Conservation (phyloP, 1,140 invertebrate genomes). For the Eueides isabella region DNA sequence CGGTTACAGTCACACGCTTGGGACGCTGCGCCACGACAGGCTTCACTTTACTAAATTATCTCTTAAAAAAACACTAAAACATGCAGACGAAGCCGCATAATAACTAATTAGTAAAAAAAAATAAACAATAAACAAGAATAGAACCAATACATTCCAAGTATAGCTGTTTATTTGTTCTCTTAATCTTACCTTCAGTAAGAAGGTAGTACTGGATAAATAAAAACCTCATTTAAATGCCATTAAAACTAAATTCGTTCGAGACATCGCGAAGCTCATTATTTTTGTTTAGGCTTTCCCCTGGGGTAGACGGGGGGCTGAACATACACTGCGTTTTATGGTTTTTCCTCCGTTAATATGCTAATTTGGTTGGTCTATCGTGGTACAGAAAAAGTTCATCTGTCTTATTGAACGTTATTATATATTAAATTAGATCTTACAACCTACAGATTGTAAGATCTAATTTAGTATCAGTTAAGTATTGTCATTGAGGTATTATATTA, state of each 20-base stretch:
- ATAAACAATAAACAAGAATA: no score
- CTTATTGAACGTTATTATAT: neutral
- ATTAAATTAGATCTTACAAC: no score
- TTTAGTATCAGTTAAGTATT: no score
- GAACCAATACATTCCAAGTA: neutral
- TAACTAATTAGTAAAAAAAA: neutral
- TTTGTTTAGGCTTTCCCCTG: constrained; percentile 38
- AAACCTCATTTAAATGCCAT: constrained; percentile 63
- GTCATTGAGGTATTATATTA: no score
- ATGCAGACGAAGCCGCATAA: no score
- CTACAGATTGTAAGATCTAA: no score
- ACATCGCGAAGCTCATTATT: constrained; percentile 50
- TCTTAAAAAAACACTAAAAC: no score
- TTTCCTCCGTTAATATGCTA: constrained; percentile 1
- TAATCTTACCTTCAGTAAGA: neutral
- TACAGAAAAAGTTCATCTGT: neutral
- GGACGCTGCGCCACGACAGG: no score
- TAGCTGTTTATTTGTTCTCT: neutral
- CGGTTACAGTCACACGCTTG: no score
- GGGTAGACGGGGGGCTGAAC: neutral
- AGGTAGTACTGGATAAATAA: constrained; percentile 47
- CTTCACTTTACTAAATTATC: no score
- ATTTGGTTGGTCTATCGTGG: neutral
- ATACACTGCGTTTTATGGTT: constrained; percentile 14
- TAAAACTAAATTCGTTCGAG: constrained; percentile 55